phyloP scores from a whole-genome alignment of 2,797 vertebrate genomes.

The Pterois miles region DNA sequence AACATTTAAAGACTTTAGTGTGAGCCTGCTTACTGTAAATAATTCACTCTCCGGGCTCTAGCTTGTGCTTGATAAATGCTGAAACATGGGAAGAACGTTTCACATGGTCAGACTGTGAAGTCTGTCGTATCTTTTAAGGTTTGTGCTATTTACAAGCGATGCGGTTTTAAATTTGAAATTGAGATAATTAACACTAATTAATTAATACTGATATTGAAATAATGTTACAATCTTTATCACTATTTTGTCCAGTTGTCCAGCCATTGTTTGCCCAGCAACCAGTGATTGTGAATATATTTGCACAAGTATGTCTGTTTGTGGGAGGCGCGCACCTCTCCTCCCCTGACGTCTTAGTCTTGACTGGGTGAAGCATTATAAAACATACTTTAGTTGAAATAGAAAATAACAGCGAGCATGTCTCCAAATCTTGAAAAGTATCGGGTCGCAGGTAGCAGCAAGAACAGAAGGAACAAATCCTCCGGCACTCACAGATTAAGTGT shows the following conservation, averaged over 20 bases:
- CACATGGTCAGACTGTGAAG: background rate
- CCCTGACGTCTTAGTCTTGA: too few relatives aligned
- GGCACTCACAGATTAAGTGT: too few relatives aligned
- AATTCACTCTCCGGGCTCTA: conserved; percentile 16
- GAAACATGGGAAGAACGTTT: conserved; percentile 9
- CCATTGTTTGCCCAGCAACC: too few relatives aligned
- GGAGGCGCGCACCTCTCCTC: too few relatives aligned
- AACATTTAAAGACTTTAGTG: conserved; percentile 29
- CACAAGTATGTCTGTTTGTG: too few relatives aligned
- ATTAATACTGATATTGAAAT: background rate
- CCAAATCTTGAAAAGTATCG: too few relatives aligned
- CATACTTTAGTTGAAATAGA: too few relatives aligned
- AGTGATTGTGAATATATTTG: too few relatives aligned
- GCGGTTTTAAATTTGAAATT: background rate
- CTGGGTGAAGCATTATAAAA: too few relatives aligned
- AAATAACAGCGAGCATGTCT: too few relatives aligned
- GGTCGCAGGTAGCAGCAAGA: too few relatives aligned
- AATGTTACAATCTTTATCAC: background rate
- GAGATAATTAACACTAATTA: background rate
- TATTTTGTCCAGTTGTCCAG: background rate
- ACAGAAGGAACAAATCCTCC: too few relatives aligned
- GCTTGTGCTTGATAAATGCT: conserved; percentile 25
- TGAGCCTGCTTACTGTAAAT: conserved; percentile 48
- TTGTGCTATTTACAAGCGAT: background rate
- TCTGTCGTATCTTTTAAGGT: background rate